Conservation (phyloP, 2,888 invertebrate species). For the Zeuzera pyrina region DNA sequence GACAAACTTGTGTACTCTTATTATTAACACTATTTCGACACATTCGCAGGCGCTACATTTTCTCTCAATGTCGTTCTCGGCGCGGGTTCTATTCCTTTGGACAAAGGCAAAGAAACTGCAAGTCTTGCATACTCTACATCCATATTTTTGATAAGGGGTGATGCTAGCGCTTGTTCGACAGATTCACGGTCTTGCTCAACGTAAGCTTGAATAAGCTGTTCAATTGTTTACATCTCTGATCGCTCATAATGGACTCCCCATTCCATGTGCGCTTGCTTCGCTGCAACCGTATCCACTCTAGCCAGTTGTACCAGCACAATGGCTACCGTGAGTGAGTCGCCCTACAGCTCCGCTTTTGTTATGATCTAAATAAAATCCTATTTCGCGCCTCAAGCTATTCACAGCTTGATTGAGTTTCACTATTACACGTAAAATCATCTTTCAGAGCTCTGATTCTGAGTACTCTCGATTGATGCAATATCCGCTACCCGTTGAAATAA, state of each 20-base stretch:
- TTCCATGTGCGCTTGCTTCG: slow-evolving; percentile 92
- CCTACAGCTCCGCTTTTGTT: slow-evolving; percentile 88
- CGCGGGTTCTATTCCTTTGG: no score
- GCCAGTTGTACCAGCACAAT: slow-evolving; percentile 93
- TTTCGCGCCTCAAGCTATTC: slow-evolving; percentile 88
- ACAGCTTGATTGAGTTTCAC: slow-evolving; percentile 85
- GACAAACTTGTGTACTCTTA: no score
- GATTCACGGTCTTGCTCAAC: slow-evolving; percentile 90
- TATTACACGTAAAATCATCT: slow-evolving; percentile 96
- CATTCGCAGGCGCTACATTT: no score
- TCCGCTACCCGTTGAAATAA: slow-evolving; percentile 90
- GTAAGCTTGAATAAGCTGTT: slow-evolving; percentile 83
- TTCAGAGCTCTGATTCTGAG: slow-evolving; percentile 90
- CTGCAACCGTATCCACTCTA: slow-evolving; percentile 93
- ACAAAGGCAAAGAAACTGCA: no score
- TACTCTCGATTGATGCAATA: slow-evolving; percentile 87
- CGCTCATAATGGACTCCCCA: slow-evolving; percentile 91
- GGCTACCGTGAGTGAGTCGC: slow-evolving; percentile 88
- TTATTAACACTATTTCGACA: no score
- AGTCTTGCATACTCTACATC: slow-evolving; percentile 92
- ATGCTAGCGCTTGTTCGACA: slow-evolving; percentile 81
- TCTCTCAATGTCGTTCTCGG: no score
- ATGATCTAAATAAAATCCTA: slow-evolving; percentile 87
- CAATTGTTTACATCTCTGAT: slow-evolving; percentile 85
- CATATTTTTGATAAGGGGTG: slow-evolving; percentile 92